These are phyloP conservation scores for Myripristis jacobus DNA, from an alignment of 2,797 vertebrate species.

Conservation along the genomic window DNA sequence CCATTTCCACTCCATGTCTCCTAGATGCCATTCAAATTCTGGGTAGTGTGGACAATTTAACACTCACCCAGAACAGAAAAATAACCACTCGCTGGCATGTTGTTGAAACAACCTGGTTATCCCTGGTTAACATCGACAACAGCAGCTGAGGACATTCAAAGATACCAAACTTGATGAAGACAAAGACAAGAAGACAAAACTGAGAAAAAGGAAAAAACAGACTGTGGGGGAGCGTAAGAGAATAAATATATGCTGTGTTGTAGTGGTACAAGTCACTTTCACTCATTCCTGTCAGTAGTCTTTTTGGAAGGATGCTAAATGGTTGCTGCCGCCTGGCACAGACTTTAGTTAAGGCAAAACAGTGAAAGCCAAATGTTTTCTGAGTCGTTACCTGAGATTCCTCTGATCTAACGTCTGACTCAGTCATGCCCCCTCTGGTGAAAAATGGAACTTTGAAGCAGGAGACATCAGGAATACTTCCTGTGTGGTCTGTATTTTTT, in stretches of 20 bases:
- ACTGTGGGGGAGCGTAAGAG: not conserved
- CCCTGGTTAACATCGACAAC: conserved; percentile 21
- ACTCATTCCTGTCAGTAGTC: conserved; percentile 1
- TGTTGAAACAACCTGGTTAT: conserved; percentile 11
- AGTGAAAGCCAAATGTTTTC: too few species aligned
- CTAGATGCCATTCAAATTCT: conserved; percentile 6
- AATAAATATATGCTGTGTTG: conserved; percentile 8
- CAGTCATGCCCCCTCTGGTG: too few species aligned
- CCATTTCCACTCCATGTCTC: conserved; percentile 3
- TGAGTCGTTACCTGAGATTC: too few species aligned
- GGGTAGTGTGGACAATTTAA: not conserved
- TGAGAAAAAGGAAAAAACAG: not conserved
- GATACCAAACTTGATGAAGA: conserved; percentile 7
- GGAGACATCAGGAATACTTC: conserved; percentile 2
- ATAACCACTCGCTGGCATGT: conserved; percentile 2
- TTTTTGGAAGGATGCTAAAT: too few species aligned
- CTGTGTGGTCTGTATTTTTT: conserved; percentile 6
- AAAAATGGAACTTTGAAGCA: conserved; percentile 11
- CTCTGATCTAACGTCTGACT: too few species aligned
- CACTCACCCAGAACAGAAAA: conserved; percentile 3
- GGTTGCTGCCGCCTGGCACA: too few species aligned
- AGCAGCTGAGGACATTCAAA: not conserved
- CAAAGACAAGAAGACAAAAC: not conserved
- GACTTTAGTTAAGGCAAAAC: too few species aligned
- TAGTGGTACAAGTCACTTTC: conserved; percentile 12